phyloP scores from a whole-genome alignment of 1,140 invertebrate species.

The Harlomillsia oculata region DNA sequence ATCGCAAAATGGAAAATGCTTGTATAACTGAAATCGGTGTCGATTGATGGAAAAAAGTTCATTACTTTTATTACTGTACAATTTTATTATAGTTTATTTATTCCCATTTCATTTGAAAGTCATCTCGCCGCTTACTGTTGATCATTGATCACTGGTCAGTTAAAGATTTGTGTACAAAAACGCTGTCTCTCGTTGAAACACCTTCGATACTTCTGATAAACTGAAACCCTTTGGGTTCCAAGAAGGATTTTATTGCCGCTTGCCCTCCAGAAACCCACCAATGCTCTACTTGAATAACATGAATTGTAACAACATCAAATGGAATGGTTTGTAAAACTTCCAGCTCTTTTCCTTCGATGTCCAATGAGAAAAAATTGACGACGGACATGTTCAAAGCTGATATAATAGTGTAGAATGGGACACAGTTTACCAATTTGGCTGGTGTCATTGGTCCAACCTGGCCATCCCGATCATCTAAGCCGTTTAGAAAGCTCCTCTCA shows the following conservation, averaged over 20 bases:
- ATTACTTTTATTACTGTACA: too few species aligned
- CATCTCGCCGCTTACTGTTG: too few species aligned
- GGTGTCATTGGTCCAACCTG: too few species aligned
- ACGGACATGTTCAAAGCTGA: slow-evolving; percentile 5
- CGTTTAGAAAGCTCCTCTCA: too few species aligned
- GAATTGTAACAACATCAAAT: slow-evolving; percentile 31
- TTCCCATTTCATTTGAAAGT: too few species aligned
- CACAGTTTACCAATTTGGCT: too few species aligned
- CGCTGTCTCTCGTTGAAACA: background rate
- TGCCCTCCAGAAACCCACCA: background rate
- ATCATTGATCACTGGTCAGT: too few species aligned
- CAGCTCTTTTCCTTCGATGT: slow-evolving; percentile 24
- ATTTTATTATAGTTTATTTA: too few species aligned
- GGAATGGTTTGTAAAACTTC: slow-evolving; percentile 29
- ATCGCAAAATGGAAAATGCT: too few species aligned
- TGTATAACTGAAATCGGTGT: too few species aligned
- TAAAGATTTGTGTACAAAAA: slow-evolving; percentile 2
- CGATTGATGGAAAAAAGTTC: too few species aligned
- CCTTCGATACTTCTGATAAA: background rate
- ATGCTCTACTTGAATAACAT: background rate
- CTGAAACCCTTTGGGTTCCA: background rate
- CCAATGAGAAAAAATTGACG: slow-evolving; percentile 21
- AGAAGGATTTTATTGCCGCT: background rate
- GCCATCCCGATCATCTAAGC: too few species aligned
- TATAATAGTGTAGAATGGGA: slow-evolving; percentile 13